Percentiles rank a stretch among this genome's conserved stretches.
Conservation (phyloP, 2,888 invertebrate genomes). For the Melanotus villosus region DNA sequence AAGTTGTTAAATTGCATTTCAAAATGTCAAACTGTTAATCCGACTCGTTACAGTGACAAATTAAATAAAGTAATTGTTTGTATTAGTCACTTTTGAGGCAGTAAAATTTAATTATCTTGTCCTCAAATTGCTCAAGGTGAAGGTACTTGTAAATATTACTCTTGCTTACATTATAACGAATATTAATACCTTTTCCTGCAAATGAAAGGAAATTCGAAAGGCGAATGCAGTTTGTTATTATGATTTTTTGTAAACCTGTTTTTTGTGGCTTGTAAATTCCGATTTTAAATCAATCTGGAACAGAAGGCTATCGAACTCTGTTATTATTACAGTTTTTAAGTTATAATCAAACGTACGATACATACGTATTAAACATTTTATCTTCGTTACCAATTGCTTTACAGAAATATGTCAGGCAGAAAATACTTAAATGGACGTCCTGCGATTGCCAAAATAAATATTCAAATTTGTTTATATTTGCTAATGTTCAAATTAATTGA, state of each 20-base stretch:
- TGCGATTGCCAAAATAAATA: no score
- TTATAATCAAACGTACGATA: no score
- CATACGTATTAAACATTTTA: no score
- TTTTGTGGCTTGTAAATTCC: conserved; percentile 4
- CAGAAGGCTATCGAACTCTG: conserved; percentile 25
- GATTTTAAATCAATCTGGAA: conserved; percentile 14
- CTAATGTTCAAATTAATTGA: no score
- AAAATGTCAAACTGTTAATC: no score
- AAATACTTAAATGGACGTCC: no score
- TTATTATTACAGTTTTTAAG: conserved; percentile 9
- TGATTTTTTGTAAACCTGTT: conserved; percentile 27
- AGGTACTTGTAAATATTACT: not conserved
- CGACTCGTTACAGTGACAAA: no score
- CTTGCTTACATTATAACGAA: not conserved
- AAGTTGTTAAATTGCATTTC: no score
- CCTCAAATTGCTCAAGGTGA: not conserved
- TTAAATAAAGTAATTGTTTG: not conserved
- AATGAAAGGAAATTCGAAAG: conserved; percentile 20
- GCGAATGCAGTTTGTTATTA: conserved; percentile 18
- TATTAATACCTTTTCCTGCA: not conserved
- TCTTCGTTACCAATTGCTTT: no score
- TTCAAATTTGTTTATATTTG: no score
- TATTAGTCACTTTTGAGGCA: not conserved
- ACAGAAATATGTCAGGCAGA: no score
- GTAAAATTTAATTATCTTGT: not conserved